A percentile compares a stretch with the other conserved stretches of the same genome.
Evolutionary conservation across 2,113 vertebrate genomes (phyloP).

Genomic region (Oncorhynchus kisutch): DNA sequence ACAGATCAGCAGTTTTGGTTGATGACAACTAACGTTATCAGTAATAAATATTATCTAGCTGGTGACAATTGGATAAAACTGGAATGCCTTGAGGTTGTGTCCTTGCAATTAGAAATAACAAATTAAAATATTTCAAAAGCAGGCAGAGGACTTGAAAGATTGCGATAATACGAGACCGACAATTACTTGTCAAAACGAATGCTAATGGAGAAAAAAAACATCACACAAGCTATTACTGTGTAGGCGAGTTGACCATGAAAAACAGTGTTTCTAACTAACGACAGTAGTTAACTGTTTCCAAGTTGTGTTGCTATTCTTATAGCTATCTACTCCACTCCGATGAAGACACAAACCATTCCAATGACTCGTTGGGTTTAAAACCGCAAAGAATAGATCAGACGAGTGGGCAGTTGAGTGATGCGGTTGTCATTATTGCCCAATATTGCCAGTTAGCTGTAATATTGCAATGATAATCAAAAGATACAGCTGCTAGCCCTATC

Average conservation of each 20-base stretch:
- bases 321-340: neutral
- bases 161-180: too few relatives aligned
- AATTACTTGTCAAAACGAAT: neutral
- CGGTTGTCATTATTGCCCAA: neutral
- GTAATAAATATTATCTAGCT: too few relatives aligned
- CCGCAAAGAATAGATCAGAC: neutral
- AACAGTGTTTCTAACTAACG: neutral
- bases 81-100: too few relatives aligned
- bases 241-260: too few relatives aligned
- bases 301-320: constrained; percentile 8
- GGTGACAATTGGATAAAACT: too few relatives aligned
- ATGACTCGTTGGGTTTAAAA: neutral
- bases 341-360: constrained; percentile 38
- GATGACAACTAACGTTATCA: too few relatives aligned
- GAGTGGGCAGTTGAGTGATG: neutral
- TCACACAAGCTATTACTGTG: too few relatives aligned
- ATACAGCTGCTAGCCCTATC: constrained; percentile 33
- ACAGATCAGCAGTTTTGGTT: too few relatives aligned
- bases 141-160: too few relatives aligned
- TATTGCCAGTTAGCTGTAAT: neutral
- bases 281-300: neutral
- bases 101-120: too few relatives aligned
- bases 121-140: too few relatives aligned
- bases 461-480: neutral
- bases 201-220: neutral